phyloP scores from a whole-genome alignment of 2,113 vertebrate genomes.

The Sminthopsis crassicaudata region DNA sequence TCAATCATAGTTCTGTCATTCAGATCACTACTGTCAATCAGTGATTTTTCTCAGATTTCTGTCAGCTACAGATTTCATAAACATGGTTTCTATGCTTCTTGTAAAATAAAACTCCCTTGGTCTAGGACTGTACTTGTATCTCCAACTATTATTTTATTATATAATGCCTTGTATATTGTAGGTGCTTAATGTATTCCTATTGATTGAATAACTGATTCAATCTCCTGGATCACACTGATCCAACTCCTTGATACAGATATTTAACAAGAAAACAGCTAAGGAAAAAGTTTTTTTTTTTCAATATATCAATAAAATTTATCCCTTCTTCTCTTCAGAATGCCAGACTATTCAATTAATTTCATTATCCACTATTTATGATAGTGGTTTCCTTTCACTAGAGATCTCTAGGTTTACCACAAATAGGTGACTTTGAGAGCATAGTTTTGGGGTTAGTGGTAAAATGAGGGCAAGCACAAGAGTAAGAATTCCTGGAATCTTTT shows the following conservation, averaged over 20 bases:
- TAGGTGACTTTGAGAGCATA: neutral
- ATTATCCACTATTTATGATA: neutral
- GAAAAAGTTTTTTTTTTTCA: neutral
- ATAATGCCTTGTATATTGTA: neutral
- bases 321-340: neutral
- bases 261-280: neutral
- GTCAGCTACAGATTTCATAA: neutral
- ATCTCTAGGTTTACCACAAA: neutral
- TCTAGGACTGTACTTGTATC: neutral
- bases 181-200: neutral
- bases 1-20: neutral
- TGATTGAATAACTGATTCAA: neutral
- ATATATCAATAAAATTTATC: neutral
- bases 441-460: neutral
- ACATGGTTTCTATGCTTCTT: neutral
- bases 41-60: neutral
- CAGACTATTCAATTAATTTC: neutral
- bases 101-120: neutral
- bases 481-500: neutral
- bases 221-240: too few relatives aligned
- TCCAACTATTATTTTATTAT: neutral
- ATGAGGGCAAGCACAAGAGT: neutral
- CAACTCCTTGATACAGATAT: neutral
- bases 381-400: neutral
- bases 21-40: neutral